Evolutionary conservation across 1,140 invertebrate genomes (phyloP), one percentile per base, ranked within the genome.

Genomic region (Helicorthomorpha holstii): DNA sequence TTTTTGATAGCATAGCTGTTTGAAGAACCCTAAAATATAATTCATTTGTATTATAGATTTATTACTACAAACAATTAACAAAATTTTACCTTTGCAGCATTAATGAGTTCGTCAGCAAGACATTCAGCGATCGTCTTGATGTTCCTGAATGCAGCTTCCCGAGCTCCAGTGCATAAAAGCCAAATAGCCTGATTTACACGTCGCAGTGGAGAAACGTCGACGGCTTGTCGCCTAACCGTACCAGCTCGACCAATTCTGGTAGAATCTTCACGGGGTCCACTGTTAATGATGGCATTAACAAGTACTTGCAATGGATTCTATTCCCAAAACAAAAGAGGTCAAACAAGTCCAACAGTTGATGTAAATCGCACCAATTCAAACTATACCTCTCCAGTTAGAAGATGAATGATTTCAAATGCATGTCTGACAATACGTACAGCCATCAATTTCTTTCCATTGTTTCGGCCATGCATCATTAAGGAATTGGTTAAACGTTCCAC

Each of bases 41-140:
- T n/a, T n/a, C n/a, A n/a, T n/a, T n/a, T 26, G 12, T 7, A 4
- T 7, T 7, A 12, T 34, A 12, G 21, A 7, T 34, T 7, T 23
- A 49, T 19, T 4, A 26, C n/a, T 34, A 26, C 12, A 34, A 19
- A 7, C 24, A 34, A 27, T 41, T 16, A 7, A 10, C 22, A 49
- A 27, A 10, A 12, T 12, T 7, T 23, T 41, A 84, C 83, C 80
- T 98, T 99, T 29, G 94, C 92, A 58, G 96, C 96, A 68, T 99
- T 99, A 68, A 99, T 99, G 22, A 99, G 78, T 72, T 99, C 96
- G 79, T 99, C 96, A 69, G 96, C 94, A 63, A 99, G 76, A 73
- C 96, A 99, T 70, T 99, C 96, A 53, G 95, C 94, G 67, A 99
- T 98, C 29, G 92, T 95, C 73, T 99, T 99, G 64, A 98, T 98